A percentile compares a stretch with the other conserved stretches of the same genome.
Conservation (phyloP, 2,888 invertebrate genomes). For the Polyommatus iphigenia region DNA sequence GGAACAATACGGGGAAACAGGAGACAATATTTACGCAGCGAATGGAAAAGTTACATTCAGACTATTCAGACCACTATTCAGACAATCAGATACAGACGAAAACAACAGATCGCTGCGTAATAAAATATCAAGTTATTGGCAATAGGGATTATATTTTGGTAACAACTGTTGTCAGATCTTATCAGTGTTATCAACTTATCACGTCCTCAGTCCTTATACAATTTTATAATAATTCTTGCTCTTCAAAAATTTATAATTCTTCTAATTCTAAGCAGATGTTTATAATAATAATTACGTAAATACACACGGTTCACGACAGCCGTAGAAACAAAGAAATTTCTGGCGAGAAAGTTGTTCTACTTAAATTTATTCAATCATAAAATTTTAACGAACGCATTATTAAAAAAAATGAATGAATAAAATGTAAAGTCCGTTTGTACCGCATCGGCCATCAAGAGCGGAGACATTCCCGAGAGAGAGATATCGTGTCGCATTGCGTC, state of each 20-base stretch:
- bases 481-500: constrained; percentile 41
- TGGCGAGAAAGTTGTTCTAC: not conserved
- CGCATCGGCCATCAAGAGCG: constrained; percentile 26
- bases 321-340: not conserved
- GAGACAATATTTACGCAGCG: not conserved
- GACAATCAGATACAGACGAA: too few species aligned
- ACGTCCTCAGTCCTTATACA: too few species aligned
- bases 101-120: too few species aligned
- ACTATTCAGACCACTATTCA: too few species aligned
- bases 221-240: too few species aligned
- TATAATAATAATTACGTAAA: not conserved
- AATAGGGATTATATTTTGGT: too few species aligned
- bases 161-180: too few species aligned
- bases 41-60: too few species aligned
- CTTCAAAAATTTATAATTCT: too few species aligned
- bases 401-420: not conserved
- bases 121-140: too few species aligned
- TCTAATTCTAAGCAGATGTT: too few species aligned
- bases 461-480: constrained; percentile 47
- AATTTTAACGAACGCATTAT: not conserved
- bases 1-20: not conserved
- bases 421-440: not conserved
- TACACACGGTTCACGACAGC: not conserved
- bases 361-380: not conserved
- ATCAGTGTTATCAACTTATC: too few species aligned